Conservation (phyloP, 2,113 vertebrate species). For the Donacobius atricapilla region DNA sequence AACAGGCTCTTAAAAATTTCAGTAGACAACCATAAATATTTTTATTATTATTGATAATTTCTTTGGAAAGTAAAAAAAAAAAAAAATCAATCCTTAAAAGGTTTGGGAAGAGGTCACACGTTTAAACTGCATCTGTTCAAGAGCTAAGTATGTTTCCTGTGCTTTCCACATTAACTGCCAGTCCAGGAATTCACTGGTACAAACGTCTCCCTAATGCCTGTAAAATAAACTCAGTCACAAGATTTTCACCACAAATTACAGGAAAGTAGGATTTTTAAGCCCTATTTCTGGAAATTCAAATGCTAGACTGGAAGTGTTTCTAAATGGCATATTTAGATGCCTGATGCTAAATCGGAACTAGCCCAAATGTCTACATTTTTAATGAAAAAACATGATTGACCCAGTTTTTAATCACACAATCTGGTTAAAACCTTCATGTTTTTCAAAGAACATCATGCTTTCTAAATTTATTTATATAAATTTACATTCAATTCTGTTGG, state of each 20-base stretch:
- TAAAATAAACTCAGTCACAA: not conserved
- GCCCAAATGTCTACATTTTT: not conserved
- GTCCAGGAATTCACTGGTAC: not conserved
- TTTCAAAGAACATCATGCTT: not conserved
- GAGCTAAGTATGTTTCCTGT: not conserved
- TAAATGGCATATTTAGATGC: not conserved
- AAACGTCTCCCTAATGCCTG: not conserved
- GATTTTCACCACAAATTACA: not conserved
- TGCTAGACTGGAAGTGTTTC: not conserved
- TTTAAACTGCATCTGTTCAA: not conserved
- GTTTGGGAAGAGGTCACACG: not conserved
- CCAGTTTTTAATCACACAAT: not conserved
- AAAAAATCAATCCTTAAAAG: not conserved
- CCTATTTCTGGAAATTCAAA: not conserved
- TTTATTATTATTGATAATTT: not conserved
- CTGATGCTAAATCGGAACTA: not conserved
- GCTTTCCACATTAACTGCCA: not conserved
- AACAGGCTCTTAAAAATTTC: not conserved
- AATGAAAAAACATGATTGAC: not conserved
- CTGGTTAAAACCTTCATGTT: not conserved
- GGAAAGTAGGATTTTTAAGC: not conserved
- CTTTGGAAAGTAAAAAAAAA: accelerated
- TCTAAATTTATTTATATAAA: not conserved
- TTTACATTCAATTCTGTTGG: not conserved
- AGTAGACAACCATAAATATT: not conserved